Conservation (phyloP, 2,888 invertebrate species). For the Drepana falcataria region DNA sequence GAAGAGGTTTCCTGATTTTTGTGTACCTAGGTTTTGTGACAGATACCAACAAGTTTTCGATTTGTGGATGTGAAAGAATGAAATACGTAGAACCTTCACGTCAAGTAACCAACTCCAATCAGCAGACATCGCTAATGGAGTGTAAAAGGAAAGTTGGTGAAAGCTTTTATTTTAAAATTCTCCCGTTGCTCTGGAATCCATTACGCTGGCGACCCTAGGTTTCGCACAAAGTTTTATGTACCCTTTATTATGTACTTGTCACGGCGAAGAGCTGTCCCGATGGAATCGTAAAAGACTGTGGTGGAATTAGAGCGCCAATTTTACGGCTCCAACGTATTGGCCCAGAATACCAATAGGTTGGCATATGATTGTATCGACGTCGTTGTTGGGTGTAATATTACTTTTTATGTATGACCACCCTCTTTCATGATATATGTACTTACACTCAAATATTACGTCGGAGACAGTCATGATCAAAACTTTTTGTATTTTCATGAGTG, state of each 20-base stretch:
- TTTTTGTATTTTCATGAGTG: too few species aligned
- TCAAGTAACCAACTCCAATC: neutral
- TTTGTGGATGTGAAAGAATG: too few species aligned
- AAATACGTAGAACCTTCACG: too few species aligned
- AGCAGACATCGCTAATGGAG: neutral
- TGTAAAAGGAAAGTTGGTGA: neutral
- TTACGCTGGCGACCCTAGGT: neutral
- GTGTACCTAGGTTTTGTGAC: too few species aligned
- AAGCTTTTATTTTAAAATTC: neutral
- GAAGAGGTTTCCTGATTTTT: too few species aligned
- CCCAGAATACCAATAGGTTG: neutral
- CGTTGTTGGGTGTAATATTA: too few species aligned
- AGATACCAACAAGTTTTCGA: neutral
- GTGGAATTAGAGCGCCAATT: neutral
- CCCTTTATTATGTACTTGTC: neutral
- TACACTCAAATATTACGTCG: too few species aligned
- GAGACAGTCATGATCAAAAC: too few species aligned
- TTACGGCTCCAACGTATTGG: neutral
- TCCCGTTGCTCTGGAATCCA: neutral
- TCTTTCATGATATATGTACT: too few species aligned
- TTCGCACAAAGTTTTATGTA: neutral
- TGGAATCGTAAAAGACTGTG: neutral
- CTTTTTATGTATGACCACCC: too few species aligned
- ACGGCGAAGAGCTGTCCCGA: neutral
- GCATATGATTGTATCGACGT: neutral